Evolutionary conservation across 2,113 vertebrate species (phyloP).

Genomic region (Hiodon alosoides): DNA sequence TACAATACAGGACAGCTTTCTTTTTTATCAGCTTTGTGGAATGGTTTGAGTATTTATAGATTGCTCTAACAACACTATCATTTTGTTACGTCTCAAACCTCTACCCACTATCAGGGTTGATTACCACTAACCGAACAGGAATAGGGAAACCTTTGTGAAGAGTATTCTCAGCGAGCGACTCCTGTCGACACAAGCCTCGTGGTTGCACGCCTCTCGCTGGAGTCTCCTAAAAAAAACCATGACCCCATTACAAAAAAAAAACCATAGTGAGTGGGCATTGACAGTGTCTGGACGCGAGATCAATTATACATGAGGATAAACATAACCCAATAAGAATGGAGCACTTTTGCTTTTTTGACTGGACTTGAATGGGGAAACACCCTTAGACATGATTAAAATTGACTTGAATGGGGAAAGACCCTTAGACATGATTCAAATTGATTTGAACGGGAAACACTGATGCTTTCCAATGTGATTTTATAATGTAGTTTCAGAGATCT

Average conservation of each 20-base stretch:
- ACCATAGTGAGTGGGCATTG: not conserved
- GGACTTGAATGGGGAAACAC: conserved; percentile 18
- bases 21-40: too few species aligned
- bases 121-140: too few species aligned
- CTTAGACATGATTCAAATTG: conserved; percentile 11
- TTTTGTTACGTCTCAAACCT: too few species aligned
- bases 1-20: too few species aligned
- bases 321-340: conserved; percentile 6
- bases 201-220: too few species aligned
- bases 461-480: conserved; percentile 1
- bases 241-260: not conserved
- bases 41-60: too few species aligned
- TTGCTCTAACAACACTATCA: too few species aligned
- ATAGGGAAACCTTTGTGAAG: too few species aligned
- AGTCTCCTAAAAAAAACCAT: not conserved
- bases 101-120: too few species aligned
- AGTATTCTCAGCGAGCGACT: too few species aligned
- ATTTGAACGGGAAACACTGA: conserved; percentile 1
- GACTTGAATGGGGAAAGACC: conserved; percentile 19
- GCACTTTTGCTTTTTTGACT: not conserved
- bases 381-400: conserved; percentile 10
- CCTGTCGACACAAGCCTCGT: too few species aligned
- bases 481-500: not conserved
- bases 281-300: not conserved
- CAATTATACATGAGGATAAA: conserved; percentile 15